Percentiles rank a stretch among this genome's conserved stretches.
These are phyloP conservation scores for Dryococelus australis DNA, from an alignment of 2,888 invertebrate species.

Conservation along the genomic window DNA sequence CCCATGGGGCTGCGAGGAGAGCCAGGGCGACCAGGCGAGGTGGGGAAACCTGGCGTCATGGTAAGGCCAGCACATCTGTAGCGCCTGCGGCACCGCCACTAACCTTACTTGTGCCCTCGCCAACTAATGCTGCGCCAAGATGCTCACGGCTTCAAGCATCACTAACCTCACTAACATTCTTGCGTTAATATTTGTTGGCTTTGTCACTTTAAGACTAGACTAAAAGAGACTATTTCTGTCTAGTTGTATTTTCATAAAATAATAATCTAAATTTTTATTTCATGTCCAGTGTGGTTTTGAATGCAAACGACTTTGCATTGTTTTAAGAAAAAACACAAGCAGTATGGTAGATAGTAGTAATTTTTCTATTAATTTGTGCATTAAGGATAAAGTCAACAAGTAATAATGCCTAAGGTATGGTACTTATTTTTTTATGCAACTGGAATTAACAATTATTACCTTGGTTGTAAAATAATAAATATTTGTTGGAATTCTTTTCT, in stretches of 20 bases:
- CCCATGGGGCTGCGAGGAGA: constrained; percentile 84
- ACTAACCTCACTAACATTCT: constrained; percentile 10
- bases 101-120: neutral
- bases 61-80: constrained; percentile 66
- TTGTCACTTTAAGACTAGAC: neutral
- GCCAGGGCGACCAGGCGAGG: constrained; percentile 73
- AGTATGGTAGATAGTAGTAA: neutral
- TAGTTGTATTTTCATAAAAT: neutral
- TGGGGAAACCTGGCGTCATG: constrained; percentile 78
- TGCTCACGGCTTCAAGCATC: neutral
- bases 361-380: neutral
- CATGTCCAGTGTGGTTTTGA: neutral
- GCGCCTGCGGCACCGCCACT: neutral
- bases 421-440: neutral
- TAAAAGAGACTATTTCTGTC: neutral
- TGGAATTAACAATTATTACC: neutral
- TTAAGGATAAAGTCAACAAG: neutral
- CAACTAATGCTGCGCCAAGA: neutral
- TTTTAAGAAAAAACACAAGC: neutral
- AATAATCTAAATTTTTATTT: neutral
- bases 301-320: neutral
- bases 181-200: neutral
- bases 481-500: neutral
- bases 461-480: neutral
- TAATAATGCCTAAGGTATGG: neutral